Evolutionary conservation across 2,888 invertebrate species (phyloP), one percentile per base, ranked within the genome.

Genomic region (Ypsolopha sequella): DNA sequence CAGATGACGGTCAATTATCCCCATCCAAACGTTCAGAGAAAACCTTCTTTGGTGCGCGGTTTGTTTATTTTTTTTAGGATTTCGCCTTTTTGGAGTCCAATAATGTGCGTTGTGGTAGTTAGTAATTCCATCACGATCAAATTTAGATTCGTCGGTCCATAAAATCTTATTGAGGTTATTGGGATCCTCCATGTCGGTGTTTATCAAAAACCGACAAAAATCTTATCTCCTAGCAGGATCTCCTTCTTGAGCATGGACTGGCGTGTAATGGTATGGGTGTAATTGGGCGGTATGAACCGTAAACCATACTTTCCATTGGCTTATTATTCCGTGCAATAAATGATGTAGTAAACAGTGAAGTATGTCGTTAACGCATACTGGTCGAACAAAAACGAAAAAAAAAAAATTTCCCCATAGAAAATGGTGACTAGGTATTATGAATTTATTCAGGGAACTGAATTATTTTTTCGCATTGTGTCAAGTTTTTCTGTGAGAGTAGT

Each of bases 101-200:
- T 11, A 11, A 11, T 41, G 41, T n/a, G 41, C 41, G 52, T 63
- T 63, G 36, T 61, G 60, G 33, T 58, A 60, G 48, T 63, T 60
- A 0, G 59, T 57, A 6, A 58, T 57, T 24, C 7, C 58, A 49
- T 61, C 60, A 53, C 57, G 50, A 54, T 62, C 58, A 54, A 63
- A 63, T 55, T 61, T 62, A 1, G 58, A 60, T 53, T 62, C 60
- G 52, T 62, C 58, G 36, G 58, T 59, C 58, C 57, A 59, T 53
- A 60, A 54, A 36, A 61, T 60, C 24, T 52, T 56, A 55, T 50
- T 57, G 8, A 58, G 44, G 48, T 58, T 59, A 47, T 41, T 34
- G 35, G 57, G 56, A 43, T 63, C 56, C 57, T 62, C 61, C 33
- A 58, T 7, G 50, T 64, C 62, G 8, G 57, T 55, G 54, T 62